Percentiles rank a stretch among this genome's conserved stretches.
Evolutionary conservation across 2,888 invertebrate genomes (phyloP).

Genomic region (Cheilosia urbana): DNA sequence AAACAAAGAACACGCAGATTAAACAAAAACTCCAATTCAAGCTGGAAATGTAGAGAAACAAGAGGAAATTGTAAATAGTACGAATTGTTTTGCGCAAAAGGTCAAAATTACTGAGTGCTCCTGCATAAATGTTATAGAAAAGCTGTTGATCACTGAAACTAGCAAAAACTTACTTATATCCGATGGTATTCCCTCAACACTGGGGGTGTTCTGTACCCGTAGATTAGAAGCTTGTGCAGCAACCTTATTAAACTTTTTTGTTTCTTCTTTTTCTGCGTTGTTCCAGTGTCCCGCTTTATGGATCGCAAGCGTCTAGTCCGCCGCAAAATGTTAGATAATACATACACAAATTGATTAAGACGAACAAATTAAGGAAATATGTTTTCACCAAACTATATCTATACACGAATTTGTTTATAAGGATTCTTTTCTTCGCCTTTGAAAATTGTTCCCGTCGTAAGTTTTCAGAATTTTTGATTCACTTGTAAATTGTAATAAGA

Average conservation of each 20-base stretch:
- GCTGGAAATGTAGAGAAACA: conserved; percentile 27
- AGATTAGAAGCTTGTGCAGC: conserved; percentile 57
- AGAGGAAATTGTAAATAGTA: background rate
- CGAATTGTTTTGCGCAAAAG: conserved; percentile 46
- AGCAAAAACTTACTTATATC: conserved; percentile 37
- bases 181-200: background rate
- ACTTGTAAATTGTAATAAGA: conserved; percentile 4
- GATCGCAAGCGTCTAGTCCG: conserved; percentile 19
- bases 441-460: background rate
- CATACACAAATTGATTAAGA: conserved; percentile 21
- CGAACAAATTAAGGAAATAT: conserved; percentile 8
- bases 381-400: conserved; percentile 12
- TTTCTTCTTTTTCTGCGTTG: background rate
- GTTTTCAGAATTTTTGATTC: conserved; percentile 12
- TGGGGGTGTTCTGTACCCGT: background rate
- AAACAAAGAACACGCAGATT: conserved; percentile 10
- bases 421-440: conserved; percentile 4
- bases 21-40: background rate
- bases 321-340: conserved; percentile 62
- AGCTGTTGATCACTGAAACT: background rate
- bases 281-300: conserved; percentile 19
- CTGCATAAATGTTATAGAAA: conserved; percentile 54
- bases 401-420: conserved; percentile 37
- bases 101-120: background rate
- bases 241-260: background rate